phyloP scores from a whole-genome alignment of 2,113 vertebrate genomes.

The Oplegnathus fasciatus region DNA sequence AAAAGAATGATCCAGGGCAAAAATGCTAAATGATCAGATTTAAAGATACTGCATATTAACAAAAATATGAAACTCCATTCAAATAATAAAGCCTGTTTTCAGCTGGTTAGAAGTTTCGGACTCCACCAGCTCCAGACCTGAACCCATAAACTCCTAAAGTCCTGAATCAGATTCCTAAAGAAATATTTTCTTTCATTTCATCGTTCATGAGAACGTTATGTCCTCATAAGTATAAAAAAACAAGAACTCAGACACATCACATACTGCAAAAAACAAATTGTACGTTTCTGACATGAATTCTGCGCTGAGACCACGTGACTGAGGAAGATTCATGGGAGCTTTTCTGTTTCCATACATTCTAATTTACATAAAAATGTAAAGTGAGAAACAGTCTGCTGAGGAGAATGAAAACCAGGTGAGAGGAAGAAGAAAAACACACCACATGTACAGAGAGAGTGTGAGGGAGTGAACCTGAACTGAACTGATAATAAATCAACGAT shows the following conservation, averaged over 20 bases:
- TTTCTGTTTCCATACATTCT: background rate
- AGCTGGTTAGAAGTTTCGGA: background rate
- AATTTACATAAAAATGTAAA: background rate
- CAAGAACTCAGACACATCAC: background rate
- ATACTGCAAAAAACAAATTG: background rate
- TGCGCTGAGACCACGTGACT: background rate
- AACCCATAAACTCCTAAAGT: background rate
- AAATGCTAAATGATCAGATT: background rate
- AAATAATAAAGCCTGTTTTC: background rate
- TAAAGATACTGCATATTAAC: background rate
- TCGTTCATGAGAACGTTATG: conserved; percentile 7
- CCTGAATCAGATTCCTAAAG: background rate
- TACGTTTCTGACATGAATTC: background rate
- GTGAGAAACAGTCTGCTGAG: background rate
- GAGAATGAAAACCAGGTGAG: conserved; percentile 38
- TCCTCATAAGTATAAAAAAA: background rate
- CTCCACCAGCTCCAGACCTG: conserved; percentile 1
- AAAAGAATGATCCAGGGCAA: background rate
- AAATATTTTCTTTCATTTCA: conserved; percentile 9
- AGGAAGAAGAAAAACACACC: background rate
- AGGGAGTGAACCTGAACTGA: conserved; percentile 7
- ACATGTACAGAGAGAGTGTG: background rate
- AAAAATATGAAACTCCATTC: background rate
- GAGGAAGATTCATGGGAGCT: background rate
- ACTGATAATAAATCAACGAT: conserved; percentile 27